Evolutionary conservation across 2,113 vertebrate species (phyloP).

Genomic region (Salminus brasiliensis): DNA sequence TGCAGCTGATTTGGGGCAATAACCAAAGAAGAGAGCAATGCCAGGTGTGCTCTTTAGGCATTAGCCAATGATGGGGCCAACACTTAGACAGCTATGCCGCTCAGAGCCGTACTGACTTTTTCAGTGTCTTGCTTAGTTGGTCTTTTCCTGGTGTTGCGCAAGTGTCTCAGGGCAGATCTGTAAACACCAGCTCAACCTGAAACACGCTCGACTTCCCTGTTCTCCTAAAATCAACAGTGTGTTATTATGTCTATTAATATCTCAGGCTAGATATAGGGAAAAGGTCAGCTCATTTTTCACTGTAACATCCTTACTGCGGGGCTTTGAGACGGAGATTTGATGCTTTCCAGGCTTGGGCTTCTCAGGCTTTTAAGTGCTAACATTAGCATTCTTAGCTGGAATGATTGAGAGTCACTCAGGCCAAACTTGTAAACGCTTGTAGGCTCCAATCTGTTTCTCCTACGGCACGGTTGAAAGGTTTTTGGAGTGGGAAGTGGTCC

Average conservation of each 20-base stretch:
- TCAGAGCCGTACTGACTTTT: neutral
- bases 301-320: neutral
- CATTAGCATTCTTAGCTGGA: conserved; percentile 14
- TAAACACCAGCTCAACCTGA: neutral
- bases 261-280: neutral
- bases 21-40: no score
- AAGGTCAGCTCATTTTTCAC: neutral
- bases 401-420: neutral
- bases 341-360: conserved; percentile 25
- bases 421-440: conserved; percentile 8
- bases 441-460: neutral
- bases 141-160: neutral
- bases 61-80: no score
- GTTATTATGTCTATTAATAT: conserved; percentile 9
- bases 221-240: conserved; percentile 21
- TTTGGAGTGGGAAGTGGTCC: neutral
- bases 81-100: no score
- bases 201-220: neutral
- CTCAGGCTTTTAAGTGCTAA: conserved; percentile 17
- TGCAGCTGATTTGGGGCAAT: no score
- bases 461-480: neutral
- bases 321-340: conserved; percentile 8
- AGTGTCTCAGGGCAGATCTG: no score
- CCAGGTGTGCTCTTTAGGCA: no score
- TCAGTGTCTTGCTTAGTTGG: neutral